Base-by-base conservation (phyloP, 2,888 invertebrate species). In the Dasypogon diadema region DNA sequence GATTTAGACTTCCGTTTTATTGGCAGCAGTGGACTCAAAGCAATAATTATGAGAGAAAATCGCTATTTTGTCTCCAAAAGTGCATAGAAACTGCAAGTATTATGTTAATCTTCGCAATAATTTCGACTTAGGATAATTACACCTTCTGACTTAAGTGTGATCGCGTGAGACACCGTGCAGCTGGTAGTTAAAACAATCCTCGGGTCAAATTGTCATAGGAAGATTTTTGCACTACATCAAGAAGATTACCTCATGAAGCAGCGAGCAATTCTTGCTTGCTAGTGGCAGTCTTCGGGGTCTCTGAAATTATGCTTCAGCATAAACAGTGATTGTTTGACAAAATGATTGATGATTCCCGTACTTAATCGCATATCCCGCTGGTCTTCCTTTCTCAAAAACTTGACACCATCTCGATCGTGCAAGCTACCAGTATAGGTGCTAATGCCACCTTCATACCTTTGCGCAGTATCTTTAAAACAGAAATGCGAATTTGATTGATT, bases 321-420 rank as follows among this genome's bases (percentile, higher is more conserved):
- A 70, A 70, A 54, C 54, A 70, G 70, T 70, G 70, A 70, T 70
- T 70, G 70, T 54, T 70, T 70, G 70, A 70, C 54, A 70, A 70
- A 70, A 70, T 70, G 70, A 70, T 70, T 70, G 70, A 70, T 70
- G 54, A 70, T 34, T 70, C 24, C 70, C 14, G 70, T 54, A 54
- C 34, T 70, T 70, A 70, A 70, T 54, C 22, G 34, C 34, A 54
- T 54, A 24, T 54, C 51, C 37, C 54, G 18, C 30, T 22, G 21
- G 54, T 34, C 22, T 54, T 30, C 22, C 54, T 18, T 16, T 34
- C 54, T 26, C 18, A 54, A 54, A 54, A 51, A 54, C 70, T 70
- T 70, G 70, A 70, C 70, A 70, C 70, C 48, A 68, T 48, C 70
- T 34, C 48, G 4, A 4, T 10, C 16, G 51, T 70, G 34, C 51